Conservation (phyloP, 2,888 invertebrate species). For the Mechanitis mazaeus region DNA sequence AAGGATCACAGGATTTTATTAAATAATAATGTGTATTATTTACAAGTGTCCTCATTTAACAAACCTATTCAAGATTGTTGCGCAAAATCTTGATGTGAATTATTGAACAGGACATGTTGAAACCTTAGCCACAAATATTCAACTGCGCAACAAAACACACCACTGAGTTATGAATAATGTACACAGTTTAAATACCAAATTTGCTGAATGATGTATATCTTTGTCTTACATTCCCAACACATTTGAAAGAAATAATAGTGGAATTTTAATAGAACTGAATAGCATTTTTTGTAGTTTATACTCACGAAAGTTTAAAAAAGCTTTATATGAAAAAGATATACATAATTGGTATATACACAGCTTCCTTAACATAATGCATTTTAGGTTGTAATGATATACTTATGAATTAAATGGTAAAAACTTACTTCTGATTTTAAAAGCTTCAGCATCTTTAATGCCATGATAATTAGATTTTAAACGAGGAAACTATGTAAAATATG, state of each 20-base stretch:
- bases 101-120: conserved; percentile 41
- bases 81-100: conserved; percentile 40
- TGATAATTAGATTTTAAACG: conserved; percentile 34
- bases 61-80: conserved; percentile 24
- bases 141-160: conserved; percentile 45
- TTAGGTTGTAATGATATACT: background rate
- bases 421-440: conserved; percentile 68
- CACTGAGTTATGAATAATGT: conserved; percentile 48
- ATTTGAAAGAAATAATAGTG: conserved; percentile 13
- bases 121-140: conserved; percentile 42
- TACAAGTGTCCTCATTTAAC: conserved; percentile 14
- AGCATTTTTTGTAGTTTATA: too few species aligned
- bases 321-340: too few species aligned
- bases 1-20: background rate
- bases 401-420: conserved; percentile 24
- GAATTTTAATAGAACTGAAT: background rate
- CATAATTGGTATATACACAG: too few species aligned
- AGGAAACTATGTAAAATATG: conserved; percentile 34
- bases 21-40: conserved; percentile 2
- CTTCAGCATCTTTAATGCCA: conserved; percentile 67
- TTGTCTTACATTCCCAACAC: conserved; percentile 28
- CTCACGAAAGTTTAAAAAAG: too few species aligned
- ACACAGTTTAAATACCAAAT: conserved; percentile 54
- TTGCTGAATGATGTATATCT: conserved; percentile 46
- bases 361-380: background rate